A percentile compares a stretch with the other conserved stretches of the same genome.
These are phyloP conservation scores for Capromys pilorides DNA, from an alignment of 2,797 vertebrate species.

Conservation along the genomic window DNA sequence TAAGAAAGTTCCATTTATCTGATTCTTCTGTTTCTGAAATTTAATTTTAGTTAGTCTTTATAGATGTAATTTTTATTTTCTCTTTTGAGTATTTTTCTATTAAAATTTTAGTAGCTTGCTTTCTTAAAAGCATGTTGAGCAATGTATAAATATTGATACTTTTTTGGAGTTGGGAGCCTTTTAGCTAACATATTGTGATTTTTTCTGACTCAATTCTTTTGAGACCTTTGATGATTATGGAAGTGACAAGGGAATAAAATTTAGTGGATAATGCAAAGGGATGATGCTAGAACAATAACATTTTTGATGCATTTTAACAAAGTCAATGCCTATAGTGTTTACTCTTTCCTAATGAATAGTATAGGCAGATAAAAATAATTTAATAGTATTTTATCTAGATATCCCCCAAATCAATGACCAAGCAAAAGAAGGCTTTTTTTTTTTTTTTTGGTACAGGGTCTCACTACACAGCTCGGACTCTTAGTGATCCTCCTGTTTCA, in stretches of 20 bases:
- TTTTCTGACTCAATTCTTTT: constrained; percentile 25
- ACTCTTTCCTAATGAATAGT: neutral
- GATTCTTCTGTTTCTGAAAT: constrained; percentile 63
- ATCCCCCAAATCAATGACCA: neutral
- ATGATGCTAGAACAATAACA: constrained; percentile 20
- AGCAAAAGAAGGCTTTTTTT: constrained; percentile 21
- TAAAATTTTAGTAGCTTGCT: constrained; percentile 63
- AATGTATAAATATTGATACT: constrained; percentile 50
- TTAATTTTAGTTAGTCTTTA: constrained; percentile 71
- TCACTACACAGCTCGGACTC: too few species aligned
- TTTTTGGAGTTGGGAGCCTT: constrained; percentile 57
- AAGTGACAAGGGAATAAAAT: neutral
- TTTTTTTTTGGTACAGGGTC: too few species aligned
- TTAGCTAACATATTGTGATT: constrained; percentile 28
- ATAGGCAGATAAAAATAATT: constrained; percentile 17
- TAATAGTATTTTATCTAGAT: constrained; percentile 38
- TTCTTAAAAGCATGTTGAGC: constrained; percentile 45
- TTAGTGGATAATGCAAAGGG: constrained; percentile 12
- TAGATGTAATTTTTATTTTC: constrained; percentile 65
- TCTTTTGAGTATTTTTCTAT: constrained; percentile 63
- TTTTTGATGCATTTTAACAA: constrained; percentile 28
- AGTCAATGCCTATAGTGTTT: neutral
- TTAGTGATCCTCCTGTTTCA: too few species aligned
- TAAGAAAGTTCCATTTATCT: constrained; percentile 57
- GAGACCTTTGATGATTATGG: constrained; percentile 55